Evolutionary conservation across 2,888 invertebrate species (phyloP).

Genomic region (Eretmocerus hayati): DNA sequence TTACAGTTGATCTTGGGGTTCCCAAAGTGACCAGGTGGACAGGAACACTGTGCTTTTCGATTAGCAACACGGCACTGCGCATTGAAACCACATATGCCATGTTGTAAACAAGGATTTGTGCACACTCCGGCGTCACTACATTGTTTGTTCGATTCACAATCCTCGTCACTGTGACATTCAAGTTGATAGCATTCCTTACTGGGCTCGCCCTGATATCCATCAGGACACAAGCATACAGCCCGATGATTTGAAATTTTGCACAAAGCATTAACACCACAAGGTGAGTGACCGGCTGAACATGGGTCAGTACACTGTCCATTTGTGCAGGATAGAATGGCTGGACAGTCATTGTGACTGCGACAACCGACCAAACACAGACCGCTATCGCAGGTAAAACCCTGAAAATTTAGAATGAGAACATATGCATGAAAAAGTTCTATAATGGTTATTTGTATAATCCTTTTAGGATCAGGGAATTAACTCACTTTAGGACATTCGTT

Average conservation of each 20-base stretch:
- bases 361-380: conserved; percentile 76
- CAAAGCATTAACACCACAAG: conserved; percentile 74
- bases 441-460: too few species aligned
- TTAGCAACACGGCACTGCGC: conserved; percentile 77
- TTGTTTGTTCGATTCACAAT: conserved; percentile 71
- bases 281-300: conserved; percentile 56
- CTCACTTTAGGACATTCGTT: conserved; percentile 57
- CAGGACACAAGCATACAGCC: conserved; percentile 79
- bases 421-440: too few species aligned
- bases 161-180: conserved; percentile 68
- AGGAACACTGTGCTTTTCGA: conserved; percentile 68
- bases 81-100: conserved; percentile 72
- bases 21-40: conserved; percentile 67
- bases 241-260: conserved; percentile 75
- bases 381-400: conserved; percentile 69
- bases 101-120: conserved; percentile 73
- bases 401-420: conserved; percentile 36
- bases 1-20: conserved; percentile 65
- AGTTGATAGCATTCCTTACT: conserved; percentile 66
- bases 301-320: conserved; percentile 64
- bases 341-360: conserved; percentile 70
- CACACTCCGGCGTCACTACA: conserved; percentile 67
- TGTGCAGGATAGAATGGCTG: conserved; percentile 67
- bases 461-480: background rate
- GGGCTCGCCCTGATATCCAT: conserved; percentile 78